These are phyloP conservation scores for Pantherophis vulpinus DNA, from an alignment of 2,797 vertebrate genomes.

Conservation along the genomic window DNA sequence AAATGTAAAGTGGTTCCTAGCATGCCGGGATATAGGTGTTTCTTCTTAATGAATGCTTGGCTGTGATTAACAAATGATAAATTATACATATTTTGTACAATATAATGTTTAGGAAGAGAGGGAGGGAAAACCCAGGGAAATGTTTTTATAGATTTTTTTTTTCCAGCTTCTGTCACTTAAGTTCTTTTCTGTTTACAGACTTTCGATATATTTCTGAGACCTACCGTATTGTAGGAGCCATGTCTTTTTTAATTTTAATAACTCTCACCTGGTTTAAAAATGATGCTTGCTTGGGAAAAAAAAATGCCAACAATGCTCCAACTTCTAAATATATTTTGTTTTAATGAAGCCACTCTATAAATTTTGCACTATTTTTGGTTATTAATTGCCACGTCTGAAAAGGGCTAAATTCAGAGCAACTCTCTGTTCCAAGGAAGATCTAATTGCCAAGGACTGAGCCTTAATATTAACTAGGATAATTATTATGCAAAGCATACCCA, in stretches of 20 bases:
- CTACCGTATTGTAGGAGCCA: background rate
- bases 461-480: conserved; percentile 99
- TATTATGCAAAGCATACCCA: conserved; percentile 99
- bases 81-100: background rate
- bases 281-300: conserved; percentile 41
- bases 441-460: conserved; percentile 98
- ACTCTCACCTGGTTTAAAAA: conserved; percentile 67
- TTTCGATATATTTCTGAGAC: conserved; percentile 32
- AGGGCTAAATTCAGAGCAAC: conserved; percentile 89
- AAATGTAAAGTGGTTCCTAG: background rate
- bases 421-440: conserved; percentile 87
- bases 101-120: background rate
- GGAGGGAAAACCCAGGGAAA: background rate
- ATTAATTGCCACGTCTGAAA: conserved; percentile 92
- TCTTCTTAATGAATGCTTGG: background rate
- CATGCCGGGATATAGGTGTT: background rate
- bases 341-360: conserved; percentile 80
- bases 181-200: background rate
- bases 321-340: conserved; percentile 76
- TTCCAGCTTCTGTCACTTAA: conserved; percentile 16
- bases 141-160: background rate
- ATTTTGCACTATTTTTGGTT: conserved; percentile 80
- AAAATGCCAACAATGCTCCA: conserved; percentile 65
- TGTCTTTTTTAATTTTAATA: conserved; percentile 44
- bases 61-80: conserved; percentile 28